Conservation (phyloP, 2,888 invertebrate species). For the Nysson spinosus region DNA sequence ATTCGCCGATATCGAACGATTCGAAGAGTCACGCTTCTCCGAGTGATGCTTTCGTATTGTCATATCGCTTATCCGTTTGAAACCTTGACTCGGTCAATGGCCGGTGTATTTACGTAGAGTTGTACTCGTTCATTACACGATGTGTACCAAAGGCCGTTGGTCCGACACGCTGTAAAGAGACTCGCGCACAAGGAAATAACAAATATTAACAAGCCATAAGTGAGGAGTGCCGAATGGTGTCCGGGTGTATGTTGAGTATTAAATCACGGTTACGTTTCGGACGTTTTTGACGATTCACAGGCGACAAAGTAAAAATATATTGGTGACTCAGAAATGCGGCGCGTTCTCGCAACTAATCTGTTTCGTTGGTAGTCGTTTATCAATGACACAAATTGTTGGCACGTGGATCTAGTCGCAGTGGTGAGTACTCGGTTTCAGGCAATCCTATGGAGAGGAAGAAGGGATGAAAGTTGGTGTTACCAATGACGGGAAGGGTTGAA, state of each 20-base stretch:
- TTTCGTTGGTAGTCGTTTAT: conserved; percentile 50
- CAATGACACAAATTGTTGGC: conserved; percentile 41
- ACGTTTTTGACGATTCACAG: conserved; percentile 21
- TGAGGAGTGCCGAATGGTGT: neutral
- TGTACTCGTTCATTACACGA: no score
- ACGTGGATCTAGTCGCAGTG: no score
- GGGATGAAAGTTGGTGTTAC: conserved; percentile 22
- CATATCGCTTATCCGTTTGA: no score
- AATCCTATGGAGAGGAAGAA: conserved; percentile 18
- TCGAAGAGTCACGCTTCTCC: no score
- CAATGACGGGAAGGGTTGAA: neutral
- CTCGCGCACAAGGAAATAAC: neutral
- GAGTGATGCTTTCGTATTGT: no score
- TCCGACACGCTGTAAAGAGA: neutral
- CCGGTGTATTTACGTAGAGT: no score
- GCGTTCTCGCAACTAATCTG: conserved; percentile 49
- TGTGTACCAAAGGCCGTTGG: no score
- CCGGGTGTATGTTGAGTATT: neutral
- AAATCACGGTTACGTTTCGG: conserved; percentile 7
- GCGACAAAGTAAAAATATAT: conserved; percentile 4
- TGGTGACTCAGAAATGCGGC: conserved; percentile 20
- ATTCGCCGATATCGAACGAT: no score
- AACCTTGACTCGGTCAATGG: no score
- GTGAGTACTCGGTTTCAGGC: no score
- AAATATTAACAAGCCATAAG: conserved; percentile 4